Evolutionary conservation across 2,888 invertebrate species (phyloP), one percentile per base, ranked within the genome.

Genomic region (Acanthopleura granulata): DNA sequence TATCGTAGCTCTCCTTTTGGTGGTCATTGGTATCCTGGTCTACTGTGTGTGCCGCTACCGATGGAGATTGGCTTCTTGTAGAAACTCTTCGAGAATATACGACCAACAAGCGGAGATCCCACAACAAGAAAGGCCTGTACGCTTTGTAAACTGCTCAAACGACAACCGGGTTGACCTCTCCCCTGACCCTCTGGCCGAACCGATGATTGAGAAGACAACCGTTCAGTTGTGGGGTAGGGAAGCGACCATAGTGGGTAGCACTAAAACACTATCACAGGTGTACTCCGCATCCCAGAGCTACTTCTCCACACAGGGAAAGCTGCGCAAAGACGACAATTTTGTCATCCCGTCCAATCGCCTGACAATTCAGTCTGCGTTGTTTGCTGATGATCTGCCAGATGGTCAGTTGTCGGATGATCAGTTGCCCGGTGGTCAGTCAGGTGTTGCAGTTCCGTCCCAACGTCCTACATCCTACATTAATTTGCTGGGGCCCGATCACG

Each of bases 261-360:
- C 66, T 66, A 22, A 25, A 66, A 27, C 25, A 22, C 29, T 66
- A 27, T 66, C 66, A 22, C 66, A 66, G 25, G 66, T 27, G 66
- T 66, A 66, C 14, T 22, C 66, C 9, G 25, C 25, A 27, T 66
- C 66, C 1, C 66, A 66, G 29, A 25, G 25, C 66, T 27, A 66
- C 25, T 66, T 66, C 66, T 66, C 25, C 18, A 66, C 6, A 27
- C n/a, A 15, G 16, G 22, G 22, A 6, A 27, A 27, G 29, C 16
- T 16, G 29, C 29, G 15, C 15, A 22, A 66, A 66, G 22, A 57
- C 12, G 22, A 22, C 6, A 57, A 57, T 4, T 18, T n/a, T 18
- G 12, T 12, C 57, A 66, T 27, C 18, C 22, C 22, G 25, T 22
- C 66, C 6, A 27, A 22, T 22, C 27, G 27, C 16, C 25, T 66